Evolutionary conservation across 2,797 vertebrate genomes (phyloP).

Genomic region (Myotis pilosus): DNA sequence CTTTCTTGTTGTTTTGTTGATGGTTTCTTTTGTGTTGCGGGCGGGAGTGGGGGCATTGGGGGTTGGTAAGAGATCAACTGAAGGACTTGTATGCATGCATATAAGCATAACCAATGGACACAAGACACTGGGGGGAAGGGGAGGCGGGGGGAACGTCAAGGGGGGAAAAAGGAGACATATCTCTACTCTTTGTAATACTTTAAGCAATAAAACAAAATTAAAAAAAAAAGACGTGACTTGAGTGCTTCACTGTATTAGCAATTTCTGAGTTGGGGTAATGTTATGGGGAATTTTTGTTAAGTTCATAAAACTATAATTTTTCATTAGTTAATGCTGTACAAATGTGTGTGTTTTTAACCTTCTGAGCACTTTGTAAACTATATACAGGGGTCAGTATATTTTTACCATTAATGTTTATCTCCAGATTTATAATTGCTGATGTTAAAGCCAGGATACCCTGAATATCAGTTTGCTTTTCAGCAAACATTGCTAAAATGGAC

Average conservation of each 20-base stretch:
- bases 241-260: background rate
- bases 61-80: no score
- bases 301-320: background rate
- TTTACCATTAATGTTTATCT: slow-evolving; percentile 18
- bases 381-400: background rate
- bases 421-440: slow-evolving; percentile 28
- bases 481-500: background rate
- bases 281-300: background rate
- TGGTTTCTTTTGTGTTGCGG: no score
- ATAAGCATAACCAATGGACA: no score
- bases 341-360: background rate
- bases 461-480: slow-evolving; percentile 27
- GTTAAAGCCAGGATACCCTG: slow-evolving; percentile 31
- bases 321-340: background rate
- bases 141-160: no score
- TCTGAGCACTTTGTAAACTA: background rate
- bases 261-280: background rate
- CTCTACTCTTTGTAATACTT: no score
- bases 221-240: background rate
- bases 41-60: no score
- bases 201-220: no score
- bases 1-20: no score
- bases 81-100: no score
- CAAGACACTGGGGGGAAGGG: no score
- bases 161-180: no score